These are phyloP conservation scores for Poicephalus gulielmi DNA, from an alignment of 2,113 vertebrate species.

Conservation along the genomic window DNA sequence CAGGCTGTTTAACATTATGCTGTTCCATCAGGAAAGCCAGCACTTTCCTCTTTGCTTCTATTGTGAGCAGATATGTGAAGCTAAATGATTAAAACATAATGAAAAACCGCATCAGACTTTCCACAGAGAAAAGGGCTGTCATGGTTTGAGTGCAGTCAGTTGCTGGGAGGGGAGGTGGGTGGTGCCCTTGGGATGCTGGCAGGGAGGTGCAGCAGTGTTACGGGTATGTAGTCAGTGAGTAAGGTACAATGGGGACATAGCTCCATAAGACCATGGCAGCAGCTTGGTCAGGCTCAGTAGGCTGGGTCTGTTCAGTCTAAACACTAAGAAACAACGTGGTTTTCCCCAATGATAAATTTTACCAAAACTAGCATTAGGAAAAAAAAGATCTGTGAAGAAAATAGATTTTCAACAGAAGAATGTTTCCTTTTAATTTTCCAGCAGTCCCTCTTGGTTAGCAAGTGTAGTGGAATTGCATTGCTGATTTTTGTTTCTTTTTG, in stretches of 20 bases:
- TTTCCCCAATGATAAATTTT: neutral
- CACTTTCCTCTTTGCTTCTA: neutral
- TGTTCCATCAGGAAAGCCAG: constrained; percentile 14
- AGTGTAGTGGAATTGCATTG: neutral
- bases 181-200: neutral
- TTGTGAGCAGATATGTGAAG: neutral
- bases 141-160: neutral
- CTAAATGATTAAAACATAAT: neutral
- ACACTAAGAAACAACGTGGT: neutral
- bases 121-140: neutral
- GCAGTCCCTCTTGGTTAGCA: neutral
- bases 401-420: neutral
- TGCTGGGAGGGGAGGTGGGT: neutral
- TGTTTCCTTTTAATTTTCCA: neutral
- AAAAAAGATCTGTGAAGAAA: neutral
- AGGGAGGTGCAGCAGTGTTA: neutral
- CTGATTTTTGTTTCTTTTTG: neutral
- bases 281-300: neutral
- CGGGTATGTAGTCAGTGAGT: fast-evolving
- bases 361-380: neutral
- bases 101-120: neutral
- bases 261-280: neutral
- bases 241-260: neutral
- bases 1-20: constrained; percentile 2
- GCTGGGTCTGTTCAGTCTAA: neutral